phyloP scores from a whole-genome alignment of 2,113 vertebrate genomes.

The Origma solitaria region DNA sequence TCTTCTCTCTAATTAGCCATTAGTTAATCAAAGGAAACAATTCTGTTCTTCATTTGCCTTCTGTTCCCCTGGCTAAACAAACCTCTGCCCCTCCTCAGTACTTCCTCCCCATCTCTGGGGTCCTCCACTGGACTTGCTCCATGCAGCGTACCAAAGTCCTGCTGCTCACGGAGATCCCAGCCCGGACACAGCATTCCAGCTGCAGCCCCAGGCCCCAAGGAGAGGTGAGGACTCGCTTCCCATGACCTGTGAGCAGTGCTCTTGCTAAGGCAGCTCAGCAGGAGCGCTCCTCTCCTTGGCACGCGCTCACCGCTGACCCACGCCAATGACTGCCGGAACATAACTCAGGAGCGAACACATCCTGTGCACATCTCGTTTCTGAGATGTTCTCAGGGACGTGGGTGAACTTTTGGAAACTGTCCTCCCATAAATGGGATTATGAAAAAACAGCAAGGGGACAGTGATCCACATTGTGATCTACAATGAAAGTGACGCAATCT shows the following conservation, averaged over 20 bases:
- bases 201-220: background rate
- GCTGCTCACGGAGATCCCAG: background rate
- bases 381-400: background rate
- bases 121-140: background rate
- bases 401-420: background rate
- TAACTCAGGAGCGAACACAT: background rate
- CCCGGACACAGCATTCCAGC: background rate
- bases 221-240: background rate
- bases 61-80: background rate
- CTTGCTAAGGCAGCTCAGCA: background rate
- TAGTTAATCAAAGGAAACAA: background rate
- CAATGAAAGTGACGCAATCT: background rate
- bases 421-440: background rate
- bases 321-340: background rate
- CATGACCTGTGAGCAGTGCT: background rate
- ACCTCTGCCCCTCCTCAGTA: background rate
- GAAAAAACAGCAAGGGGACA: background rate
- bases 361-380: background rate
- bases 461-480: background rate
- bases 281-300: background rate
- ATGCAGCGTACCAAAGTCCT: accelerated
- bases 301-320: background rate
- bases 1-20: background rate
- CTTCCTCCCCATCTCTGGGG: background rate
- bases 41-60: background rate